Evolutionary conservation across 2,797 vertebrate genomes (phyloP).

Genomic region (Natrix natrix): DNA sequence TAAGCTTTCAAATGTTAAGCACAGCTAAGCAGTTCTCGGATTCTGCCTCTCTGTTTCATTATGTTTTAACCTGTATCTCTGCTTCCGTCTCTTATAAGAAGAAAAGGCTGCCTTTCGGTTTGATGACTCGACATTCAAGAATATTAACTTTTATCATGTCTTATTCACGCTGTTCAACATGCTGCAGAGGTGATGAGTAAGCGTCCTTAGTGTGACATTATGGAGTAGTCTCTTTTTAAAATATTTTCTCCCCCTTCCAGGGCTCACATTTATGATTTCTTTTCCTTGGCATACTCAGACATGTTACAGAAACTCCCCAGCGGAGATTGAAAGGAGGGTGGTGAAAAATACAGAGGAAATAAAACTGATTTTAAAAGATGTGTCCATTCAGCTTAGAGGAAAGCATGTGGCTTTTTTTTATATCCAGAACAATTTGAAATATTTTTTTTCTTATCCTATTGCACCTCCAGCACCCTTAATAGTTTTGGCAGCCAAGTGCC

Average conservation of each 20-base stretch:
- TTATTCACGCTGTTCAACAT: not conserved
- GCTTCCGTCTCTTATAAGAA: not conserved
- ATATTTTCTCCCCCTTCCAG: not conserved
- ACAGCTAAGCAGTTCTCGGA: not conserved
- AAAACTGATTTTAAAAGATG: slow-evolving; percentile 17
- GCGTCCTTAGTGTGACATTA: not conserved
- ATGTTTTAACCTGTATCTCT: not conserved
- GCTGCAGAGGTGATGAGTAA: not conserved
- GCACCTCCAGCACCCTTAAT: not conserved
- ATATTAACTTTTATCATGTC: slow-evolving; percentile 6
- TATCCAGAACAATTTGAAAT: slow-evolving; percentile 37
- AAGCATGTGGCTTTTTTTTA: slow-evolving; percentile 22
- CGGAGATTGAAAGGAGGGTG: slow-evolving; percentile 3
- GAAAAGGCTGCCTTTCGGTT: not conserved
- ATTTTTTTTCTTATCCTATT: not conserved
- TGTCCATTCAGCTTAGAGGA: slow-evolving; percentile 5
- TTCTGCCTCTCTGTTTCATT: not conserved
- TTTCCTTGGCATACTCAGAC: not conserved
- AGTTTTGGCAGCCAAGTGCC: slow-evolving; percentile 10
- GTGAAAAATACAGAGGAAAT: slow-evolving; percentile 15
- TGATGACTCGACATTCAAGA: not conserved
- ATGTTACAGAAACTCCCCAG: not conserved
- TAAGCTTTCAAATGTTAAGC: not conserved
- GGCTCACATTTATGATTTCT: not conserved
- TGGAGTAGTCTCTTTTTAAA: not conserved